These are phyloP conservation scores for Dendropsophus ebraccatus DNA, from an alignment of 2,113 vertebrate species.

Conservation along the genomic window DNA sequence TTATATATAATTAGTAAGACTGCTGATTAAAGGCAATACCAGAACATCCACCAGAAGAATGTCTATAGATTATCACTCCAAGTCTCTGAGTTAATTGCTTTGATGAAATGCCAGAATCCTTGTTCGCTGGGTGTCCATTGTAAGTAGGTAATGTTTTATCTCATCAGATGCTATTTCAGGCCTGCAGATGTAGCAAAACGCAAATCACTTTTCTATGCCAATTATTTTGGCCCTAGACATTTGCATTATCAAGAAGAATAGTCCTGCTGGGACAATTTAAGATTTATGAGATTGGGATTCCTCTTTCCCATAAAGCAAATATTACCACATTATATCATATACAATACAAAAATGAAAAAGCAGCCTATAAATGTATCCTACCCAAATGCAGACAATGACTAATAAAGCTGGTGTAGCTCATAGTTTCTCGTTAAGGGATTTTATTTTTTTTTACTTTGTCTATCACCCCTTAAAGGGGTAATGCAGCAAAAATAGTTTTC, in stretches of 20 bases:
- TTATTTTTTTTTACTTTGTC: background rate
- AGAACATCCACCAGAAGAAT: slow-evolving; percentile 11
- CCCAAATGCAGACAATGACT: background rate
- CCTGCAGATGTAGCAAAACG: background rate
- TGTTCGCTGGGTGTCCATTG: slow-evolving; percentile 14
- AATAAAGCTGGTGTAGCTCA: background rate
- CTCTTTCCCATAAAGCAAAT: background rate
- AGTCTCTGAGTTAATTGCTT: slow-evolving; percentile 36
- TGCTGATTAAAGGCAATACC: slow-evolving; percentile 42
- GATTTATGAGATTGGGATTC: slow-evolving; percentile 3
- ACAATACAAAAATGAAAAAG: background rate
- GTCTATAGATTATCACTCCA: slow-evolving; percentile 39
- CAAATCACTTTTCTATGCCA: slow-evolving; percentile 35
- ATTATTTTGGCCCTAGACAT: slow-evolving; percentile 22
- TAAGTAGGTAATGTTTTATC: slow-evolving; percentile 17
- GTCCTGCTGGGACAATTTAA: background rate
- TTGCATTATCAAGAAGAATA: slow-evolving; percentile 39
- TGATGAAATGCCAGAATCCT: slow-evolving; percentile 17
- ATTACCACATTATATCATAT: background rate
- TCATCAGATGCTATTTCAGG: slow-evolving; percentile 21
- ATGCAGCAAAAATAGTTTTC: too few species aligned
- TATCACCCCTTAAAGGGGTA: background rate
- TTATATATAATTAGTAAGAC: background rate
- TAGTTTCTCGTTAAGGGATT: background rate
- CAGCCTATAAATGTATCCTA: background rate